phyloP scores from a whole-genome alignment of 2,113 vertebrate genomes.

The Variabilichromis moorii region DNA sequence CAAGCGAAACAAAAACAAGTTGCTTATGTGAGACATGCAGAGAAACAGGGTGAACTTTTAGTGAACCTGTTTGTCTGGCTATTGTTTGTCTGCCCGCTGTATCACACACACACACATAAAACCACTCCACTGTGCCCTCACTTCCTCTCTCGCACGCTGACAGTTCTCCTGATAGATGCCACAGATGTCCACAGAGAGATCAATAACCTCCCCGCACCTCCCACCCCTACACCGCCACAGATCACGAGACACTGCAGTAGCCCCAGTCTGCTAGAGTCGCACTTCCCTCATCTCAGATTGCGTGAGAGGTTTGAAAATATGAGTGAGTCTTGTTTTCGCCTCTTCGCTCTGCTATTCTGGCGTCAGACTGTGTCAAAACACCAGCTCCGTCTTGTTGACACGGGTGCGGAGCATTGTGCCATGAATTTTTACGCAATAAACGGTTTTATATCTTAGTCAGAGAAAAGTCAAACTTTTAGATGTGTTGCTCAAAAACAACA shows the following conservation, averaged over 20 bases:
- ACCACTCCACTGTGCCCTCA: neutral
- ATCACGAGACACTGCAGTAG: neutral
- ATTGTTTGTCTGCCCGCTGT: neutral
- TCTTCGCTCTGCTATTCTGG: neutral
- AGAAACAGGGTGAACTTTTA: constrained; percentile 28
- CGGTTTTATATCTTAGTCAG: neutral
- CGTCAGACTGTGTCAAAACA: constrained; percentile 50
- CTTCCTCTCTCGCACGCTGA: constrained; percentile 14
- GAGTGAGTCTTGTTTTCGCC: constrained; percentile 30
- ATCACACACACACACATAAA: neutral
- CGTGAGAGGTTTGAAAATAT: constrained; percentile 29
- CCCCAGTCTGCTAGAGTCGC: neutral
- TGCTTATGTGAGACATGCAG: neutral
- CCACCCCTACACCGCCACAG: neutral
- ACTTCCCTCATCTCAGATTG: constrained; percentile 33
- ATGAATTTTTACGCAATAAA: constrained; percentile 9
- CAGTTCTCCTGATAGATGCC: constrained; percentile 30
- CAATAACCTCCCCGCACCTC: constrained; percentile 22
- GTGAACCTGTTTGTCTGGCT: constrained; percentile 47
- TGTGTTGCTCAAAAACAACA: neutral
- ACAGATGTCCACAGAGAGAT: constrained; percentile 49
- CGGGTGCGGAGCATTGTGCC: neutral
- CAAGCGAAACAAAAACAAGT: constrained; percentile 5
- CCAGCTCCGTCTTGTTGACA: neutral
- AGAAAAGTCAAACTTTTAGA: neutral